Conservation (phyloP, 2,888 invertebrate species). For the Hirudinaria manillensis region DNA sequence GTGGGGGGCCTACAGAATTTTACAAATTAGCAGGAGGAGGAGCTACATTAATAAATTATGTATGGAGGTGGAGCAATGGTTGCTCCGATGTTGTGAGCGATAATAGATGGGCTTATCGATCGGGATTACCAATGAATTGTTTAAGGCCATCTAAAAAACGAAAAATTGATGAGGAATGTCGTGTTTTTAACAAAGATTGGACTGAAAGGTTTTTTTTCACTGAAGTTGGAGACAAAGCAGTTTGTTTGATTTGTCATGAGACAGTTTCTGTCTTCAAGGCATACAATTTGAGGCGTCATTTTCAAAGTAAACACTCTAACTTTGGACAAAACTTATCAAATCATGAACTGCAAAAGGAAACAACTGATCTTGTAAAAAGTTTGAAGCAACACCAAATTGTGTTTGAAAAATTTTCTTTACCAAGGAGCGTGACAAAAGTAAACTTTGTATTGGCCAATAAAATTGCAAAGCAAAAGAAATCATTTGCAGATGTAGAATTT, state of each 20-base stretch:
- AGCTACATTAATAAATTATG: too few species aligned
- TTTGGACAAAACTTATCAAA: background rate
- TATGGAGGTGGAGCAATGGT: too few species aligned
- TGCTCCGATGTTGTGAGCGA: too few species aligned
- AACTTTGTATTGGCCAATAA: background rate
- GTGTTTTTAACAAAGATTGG: conserved; percentile 17
- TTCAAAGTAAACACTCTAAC: background rate
- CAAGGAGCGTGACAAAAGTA: background rate
- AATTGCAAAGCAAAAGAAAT: conserved; percentile 1
- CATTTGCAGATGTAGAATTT: background rate
- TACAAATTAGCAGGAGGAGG: too few species aligned
- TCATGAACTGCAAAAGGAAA: background rate
- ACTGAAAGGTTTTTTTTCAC: conserved; percentile 1
- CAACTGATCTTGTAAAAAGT: background rate
- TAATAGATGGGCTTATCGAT: too few species aligned
- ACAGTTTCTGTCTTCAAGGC: background rate
- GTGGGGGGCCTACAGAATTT: too few species aligned
- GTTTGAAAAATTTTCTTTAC: background rate
- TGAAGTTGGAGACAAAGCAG: conserved; percentile 8
- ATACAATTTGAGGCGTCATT: conserved; percentile 1
- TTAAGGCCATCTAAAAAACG: background rate
- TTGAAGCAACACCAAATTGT: background rate
- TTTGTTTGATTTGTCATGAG: conserved; percentile 3
- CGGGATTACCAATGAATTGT: background rate
- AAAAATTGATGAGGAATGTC: conserved; percentile 16